A percentile compares a stretch with the other conserved stretches of the same genome.
phyloP scores from a whole-genome alignment of 2,113 vertebrate species.

The Chaenocephalus aceratus region DNA sequence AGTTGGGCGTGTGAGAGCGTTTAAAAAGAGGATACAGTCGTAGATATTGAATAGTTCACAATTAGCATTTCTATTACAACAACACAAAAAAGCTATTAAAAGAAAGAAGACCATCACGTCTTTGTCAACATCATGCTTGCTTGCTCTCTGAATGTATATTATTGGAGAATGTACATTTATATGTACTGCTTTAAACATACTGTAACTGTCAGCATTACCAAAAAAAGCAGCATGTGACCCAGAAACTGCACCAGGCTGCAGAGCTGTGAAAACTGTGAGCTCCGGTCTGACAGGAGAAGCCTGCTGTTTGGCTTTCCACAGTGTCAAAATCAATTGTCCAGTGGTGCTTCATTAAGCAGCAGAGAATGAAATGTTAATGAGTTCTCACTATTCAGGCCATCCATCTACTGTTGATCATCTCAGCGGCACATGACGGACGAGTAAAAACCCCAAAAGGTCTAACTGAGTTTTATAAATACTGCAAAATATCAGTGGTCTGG shows the following conservation, averaged over 20 bases:
- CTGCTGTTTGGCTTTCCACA: slow-evolving; percentile 29
- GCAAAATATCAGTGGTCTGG: slow-evolving; percentile 8
- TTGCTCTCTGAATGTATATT: background rate
- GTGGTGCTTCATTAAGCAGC: slow-evolving; percentile 65
- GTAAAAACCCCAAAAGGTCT: slow-evolving; percentile 2
- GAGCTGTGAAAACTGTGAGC: slow-evolving; percentile 25
- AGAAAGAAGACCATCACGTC: background rate
- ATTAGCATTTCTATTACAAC: slow-evolving; percentile 4
- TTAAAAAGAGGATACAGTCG: background rate
- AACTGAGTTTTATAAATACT: slow-evolving; percentile 24
- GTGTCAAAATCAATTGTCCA: slow-evolving; percentile 49
- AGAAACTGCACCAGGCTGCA: slow-evolving; percentile 35
- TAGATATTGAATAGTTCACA: background rate
- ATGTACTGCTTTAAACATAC: background rate
- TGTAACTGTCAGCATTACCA: slow-evolving; percentile 3
- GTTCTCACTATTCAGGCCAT: slow-evolving; percentile 57
- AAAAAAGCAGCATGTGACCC: slow-evolving; percentile 21
- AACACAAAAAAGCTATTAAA: background rate
- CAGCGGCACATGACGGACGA: slow-evolving; percentile 20
- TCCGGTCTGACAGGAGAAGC: slow-evolving; percentile 14
- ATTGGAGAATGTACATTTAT: background rate
- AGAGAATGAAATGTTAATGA: slow-evolving; percentile 75
- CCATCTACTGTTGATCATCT: slow-evolving; percentile 36
- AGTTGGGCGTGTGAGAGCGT: background rate
- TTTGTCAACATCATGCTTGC: background rate